Base-by-base conservation (phyloP, 2,888 invertebrate genomes). In the Dascillus cervinus region DNA sequence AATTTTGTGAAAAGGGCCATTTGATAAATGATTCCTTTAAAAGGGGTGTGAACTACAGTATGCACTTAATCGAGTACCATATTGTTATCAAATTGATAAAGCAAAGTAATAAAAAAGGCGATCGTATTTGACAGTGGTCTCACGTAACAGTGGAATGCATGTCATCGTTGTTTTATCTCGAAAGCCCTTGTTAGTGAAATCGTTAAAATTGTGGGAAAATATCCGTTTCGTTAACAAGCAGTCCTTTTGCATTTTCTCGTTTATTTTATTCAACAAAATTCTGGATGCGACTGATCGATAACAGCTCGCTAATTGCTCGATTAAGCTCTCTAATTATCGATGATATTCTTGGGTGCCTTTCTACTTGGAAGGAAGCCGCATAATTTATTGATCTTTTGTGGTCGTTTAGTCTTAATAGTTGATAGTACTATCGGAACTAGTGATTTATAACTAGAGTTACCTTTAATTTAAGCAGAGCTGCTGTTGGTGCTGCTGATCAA, bases 231-330 rank as follows among this genome's bases (percentile, higher is more conserved):
- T 43, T 41, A 43, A 37, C 32, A 30, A 39, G 34, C 32, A 17
- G n/a, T n/a, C n/a, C n/a, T n/a, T n/a, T n/a, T n/a, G n/a, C n/a
- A n/a, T n/a, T n/a, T n/a, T n/a, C n/a, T n/a, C n/a, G n/a, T n/a
- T n/a, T n/a, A n/a, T n/a, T n/a, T n/a, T n/a, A n/a, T n/a, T n/a
- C n/a, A n/a, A n/a, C n/a, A n/a, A n/a, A n/a, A n/a, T n/a, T n/a
- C n/a, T n/a, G n/a, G n/a, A 44, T 46, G 47, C 44, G 46, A 40
- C 36, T 33, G 43, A 41, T 43, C 45, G 47, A 51, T 52, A 49
- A n/a, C 43, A 32, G 32, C 39, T 42, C 44, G 43, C 47, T 49
- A 48, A 50, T 49, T 43, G 45, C 40, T 32, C n/a, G 37, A 39
- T 43, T 48, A 43, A 37, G 41, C 44, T 49, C 44, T 43, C 47